Evolutionary conservation across 2,113 vertebrate species (phyloP), one percentile per base, ranked within the genome.

Genomic region (Danionella cerebrum): DNA sequence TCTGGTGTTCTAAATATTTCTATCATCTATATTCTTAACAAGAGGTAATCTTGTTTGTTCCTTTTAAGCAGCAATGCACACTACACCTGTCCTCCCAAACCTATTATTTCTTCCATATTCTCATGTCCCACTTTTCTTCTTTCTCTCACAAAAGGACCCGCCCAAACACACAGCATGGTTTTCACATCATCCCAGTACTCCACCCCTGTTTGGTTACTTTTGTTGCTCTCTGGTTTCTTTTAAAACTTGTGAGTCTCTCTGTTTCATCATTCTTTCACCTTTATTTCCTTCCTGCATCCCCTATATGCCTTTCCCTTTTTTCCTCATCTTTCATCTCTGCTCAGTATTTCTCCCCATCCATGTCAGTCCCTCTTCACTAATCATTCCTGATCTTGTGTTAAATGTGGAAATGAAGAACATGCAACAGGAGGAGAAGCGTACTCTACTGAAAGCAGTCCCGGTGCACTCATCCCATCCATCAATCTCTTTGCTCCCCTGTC

Each of bases 401-500:
- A 63, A 62, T 63, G 35, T 54, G 24, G 57, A 71, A 64, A 57
- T 62, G 44, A 67, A 31, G 50, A 22, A 54, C 41, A 52, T 47
- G 58, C 57, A 35, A 33, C 33, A 31, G 63, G 63, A 57, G 48
- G 21, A 29, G 65, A 39, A 71, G 67, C 42, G 67, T 39, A 52
- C 29, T 50, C 11, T 53, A 45, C 55, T 60, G 59, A 50, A 51
- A 53, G 51, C 41, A n/a, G n/a, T n/a, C n/a, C 16, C 4, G 10
- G 10, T 6, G 19, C 65, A 18, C 38, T 36, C 3, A 42, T 31
- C 19, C 42, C 7, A 52, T 71, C 29, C 47, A 64, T 64, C 71
- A 73, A 38, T 67, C 65, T 63, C 42, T 48, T 45, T 25, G 47
- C 51, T 35, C 10, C 52, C 54, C 42, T 22, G 3, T 60, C 65